Percentiles rank a stretch among this genome's conserved stretches.
phyloP scores from a whole-genome alignment of 2,113 vertebrate genomes.

The Pteropus alecto region DNA sequence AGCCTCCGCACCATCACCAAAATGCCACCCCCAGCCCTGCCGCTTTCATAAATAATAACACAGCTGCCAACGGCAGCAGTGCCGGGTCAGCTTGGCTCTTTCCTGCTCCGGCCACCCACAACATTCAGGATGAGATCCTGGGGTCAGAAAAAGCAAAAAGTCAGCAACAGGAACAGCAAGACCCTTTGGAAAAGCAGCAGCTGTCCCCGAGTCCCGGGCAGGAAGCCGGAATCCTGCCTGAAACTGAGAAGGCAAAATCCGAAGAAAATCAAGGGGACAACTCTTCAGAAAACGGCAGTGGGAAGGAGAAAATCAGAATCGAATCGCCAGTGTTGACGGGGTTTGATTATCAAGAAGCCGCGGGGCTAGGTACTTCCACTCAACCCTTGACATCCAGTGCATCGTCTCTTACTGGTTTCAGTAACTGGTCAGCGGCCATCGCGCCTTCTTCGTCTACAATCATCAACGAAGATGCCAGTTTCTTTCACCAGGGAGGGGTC shows the following conservation, averaged over 20 bases:
- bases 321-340: conserved; percentile 95
- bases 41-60: conserved; percentile 97
- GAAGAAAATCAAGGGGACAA: conserved; percentile 92
- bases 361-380: conserved; percentile 92
- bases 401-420: conserved; percentile 96
- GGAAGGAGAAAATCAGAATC: conserved; percentile 95
- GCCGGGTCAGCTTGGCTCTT: conserved; percentile 98
- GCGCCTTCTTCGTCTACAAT: conserved; percentile 95
- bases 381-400: conserved; percentile 94
- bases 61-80: conserved; percentile 95
- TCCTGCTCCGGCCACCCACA: conserved; percentile 94
- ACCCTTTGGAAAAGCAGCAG: conserved; percentile 95
- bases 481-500: conserved; percentile 93
- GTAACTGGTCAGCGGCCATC: conserved; percentile 98
- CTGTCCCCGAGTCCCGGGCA: conserved; percentile 92
- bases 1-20: conserved; percentile 96
- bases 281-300: conserved; percentile 90
- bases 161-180: conserved; percentile 96
- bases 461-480: conserved; percentile 97
- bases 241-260: conserved; percentile 90
- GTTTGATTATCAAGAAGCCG: conserved; percentile 96
- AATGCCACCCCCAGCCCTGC: conserved; percentile 95
- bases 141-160: conserved; percentile 97
- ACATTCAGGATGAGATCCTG: conserved; percentile 99
- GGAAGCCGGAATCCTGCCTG: conserved; percentile 92